phyloP scores from a whole-genome alignment of 2,797 vertebrate species.

The Carapus acus region DNA sequence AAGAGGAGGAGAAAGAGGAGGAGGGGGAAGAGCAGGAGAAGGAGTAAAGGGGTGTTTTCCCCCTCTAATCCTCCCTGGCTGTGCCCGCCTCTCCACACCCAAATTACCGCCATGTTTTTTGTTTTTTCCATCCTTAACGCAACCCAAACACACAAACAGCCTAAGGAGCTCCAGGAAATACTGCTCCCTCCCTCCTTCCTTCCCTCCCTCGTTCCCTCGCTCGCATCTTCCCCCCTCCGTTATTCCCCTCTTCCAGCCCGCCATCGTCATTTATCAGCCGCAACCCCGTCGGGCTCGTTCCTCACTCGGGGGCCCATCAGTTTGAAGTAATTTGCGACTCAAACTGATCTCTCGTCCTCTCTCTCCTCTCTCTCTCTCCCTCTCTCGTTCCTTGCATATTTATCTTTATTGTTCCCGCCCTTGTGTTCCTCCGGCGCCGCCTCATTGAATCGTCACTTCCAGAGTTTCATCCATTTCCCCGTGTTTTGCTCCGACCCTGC shows the following conservation, averaged over 20 bases:
- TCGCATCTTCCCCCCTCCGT: neutral
- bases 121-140: too few relatives aligned
- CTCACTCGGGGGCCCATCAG: conserved; percentile 4
- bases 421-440: too few relatives aligned
- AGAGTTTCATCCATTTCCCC: too few relatives aligned
- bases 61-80: conserved; percentile 79
- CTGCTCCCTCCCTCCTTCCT: conserved; percentile 4
- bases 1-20: conserved; percentile 15
- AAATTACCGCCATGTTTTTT: conserved; percentile 56
- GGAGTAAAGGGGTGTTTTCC: conserved; percentile 49
- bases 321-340: conserved; percentile 18
- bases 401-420: too few relatives aligned
- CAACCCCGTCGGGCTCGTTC: conserved; percentile 19
- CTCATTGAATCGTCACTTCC: too few relatives aligned
- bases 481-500: too few relatives aligned
- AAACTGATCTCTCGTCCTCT: too few relatives aligned
- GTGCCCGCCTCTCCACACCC: conserved; percentile 45
- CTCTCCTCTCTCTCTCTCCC: too few relatives aligned
- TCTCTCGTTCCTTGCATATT: too few relatives aligned
- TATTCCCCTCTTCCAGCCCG: conserved; percentile 5
- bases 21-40: conserved; percentile 12
- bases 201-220: neutral
- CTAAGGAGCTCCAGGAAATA: conserved; percentile 33
- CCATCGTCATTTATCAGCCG: conserved; percentile 18
- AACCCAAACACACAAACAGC: conserved; percentile 68